A percentile compares a stretch with the other conserved stretches of the same genome.
Evolutionary conservation across 2,888 invertebrate species (phyloP).

Genomic region (Hemithea aestivaria): DNA sequence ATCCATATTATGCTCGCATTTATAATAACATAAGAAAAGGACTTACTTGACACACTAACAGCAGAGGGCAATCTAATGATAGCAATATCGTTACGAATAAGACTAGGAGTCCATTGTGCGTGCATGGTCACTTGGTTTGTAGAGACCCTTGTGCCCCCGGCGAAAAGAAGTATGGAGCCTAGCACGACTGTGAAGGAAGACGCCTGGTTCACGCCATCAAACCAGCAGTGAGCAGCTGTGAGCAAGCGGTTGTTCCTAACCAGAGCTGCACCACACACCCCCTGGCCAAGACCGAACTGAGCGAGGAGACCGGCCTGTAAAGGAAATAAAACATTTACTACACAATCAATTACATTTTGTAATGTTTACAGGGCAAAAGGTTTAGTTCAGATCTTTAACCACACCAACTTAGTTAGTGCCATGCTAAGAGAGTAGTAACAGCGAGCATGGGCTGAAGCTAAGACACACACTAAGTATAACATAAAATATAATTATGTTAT

Average conservation of each 20-base stretch:
- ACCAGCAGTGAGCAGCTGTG: conserved; percentile 42
- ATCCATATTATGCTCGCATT: too few species aligned
- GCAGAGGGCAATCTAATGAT: conserved; percentile 27
- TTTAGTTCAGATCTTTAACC: too few species aligned
- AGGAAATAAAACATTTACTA: not conserved
- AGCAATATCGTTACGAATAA: conserved; percentile 39
- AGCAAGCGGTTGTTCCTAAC: conserved; percentile 25
- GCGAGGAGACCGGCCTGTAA: conserved; percentile 28
- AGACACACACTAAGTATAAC: too few species aligned
- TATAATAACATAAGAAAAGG: too few species aligned
- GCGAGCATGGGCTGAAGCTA: too few species aligned
- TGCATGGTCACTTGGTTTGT: conserved; percentile 34
- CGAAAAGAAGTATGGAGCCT: conserved; percentile 38
- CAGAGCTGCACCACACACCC: conserved; percentile 43
- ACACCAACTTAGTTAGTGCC: too few species aligned
- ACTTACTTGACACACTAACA: conserved; percentile 30
- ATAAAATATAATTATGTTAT: too few species aligned
- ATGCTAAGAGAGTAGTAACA: too few species aligned
- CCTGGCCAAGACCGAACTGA: conserved; percentile 7
- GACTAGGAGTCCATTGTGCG: conserved; percentile 32
- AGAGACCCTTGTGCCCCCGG: conserved; percentile 36
- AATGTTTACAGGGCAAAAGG: too few species aligned
- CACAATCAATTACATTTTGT: too few species aligned
- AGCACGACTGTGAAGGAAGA: conserved; percentile 37
- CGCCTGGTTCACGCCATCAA: conserved; percentile 38